Conservation (phyloP, 1,140 invertebrate genomes). For the Dendrolimus punctatus region DNA sequence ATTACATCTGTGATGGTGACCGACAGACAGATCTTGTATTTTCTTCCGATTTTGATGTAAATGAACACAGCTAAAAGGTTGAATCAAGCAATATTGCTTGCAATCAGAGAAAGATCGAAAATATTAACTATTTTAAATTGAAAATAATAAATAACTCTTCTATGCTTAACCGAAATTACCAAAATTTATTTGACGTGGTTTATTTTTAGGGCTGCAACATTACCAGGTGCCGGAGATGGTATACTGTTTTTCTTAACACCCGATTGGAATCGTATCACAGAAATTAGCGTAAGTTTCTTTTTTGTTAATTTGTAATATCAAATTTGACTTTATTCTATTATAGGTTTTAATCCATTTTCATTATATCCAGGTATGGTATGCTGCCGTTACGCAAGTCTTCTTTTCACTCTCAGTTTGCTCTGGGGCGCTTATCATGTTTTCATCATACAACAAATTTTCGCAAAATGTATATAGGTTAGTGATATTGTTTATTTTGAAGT, state of each 20-base stretch:
- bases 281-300: conserved; percentile 71
- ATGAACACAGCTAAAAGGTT: too few relatives aligned
- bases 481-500: conserved; percentile 2
- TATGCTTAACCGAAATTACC: too few relatives aligned
- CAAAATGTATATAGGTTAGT: conserved; percentile 85
- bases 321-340: not conserved
- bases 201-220: conserved; percentile 76
- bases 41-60: too few relatives aligned
- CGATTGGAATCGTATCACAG: conserved; percentile 78
- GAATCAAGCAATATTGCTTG: too few relatives aligned
- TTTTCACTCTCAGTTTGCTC: conserved; percentile 88
- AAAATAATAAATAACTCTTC: too few relatives aligned
- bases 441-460: conserved; percentile 87
- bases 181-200: not conserved
- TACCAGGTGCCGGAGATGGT: conserved; percentile 83
- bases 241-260: conserved; percentile 85
- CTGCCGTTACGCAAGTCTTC: conserved; percentile 89
- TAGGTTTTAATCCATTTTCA: not conserved
- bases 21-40: too few relatives aligned
- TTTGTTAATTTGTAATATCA: not conserved
- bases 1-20: not conserved
- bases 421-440: conserved; percentile 85
- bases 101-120: too few relatives aligned
- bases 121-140: too few relatives aligned
- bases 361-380: conserved; percentile 81